Base-by-base conservation (phyloP, 2,888 invertebrate genomes). In the Pecten maximus region DNA sequence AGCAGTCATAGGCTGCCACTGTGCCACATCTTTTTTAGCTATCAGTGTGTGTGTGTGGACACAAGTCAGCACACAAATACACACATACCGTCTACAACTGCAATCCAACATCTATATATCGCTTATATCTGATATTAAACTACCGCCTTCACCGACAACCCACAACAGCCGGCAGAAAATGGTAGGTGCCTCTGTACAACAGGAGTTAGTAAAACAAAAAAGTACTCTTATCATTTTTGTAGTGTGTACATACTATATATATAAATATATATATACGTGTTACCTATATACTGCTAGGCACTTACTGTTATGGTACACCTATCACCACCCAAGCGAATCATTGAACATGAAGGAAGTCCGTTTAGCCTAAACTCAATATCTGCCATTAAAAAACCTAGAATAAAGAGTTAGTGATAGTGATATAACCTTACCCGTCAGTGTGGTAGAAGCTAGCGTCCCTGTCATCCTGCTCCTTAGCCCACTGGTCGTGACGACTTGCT, bases 341-440 rank as follows among this genome's bases (percentile, higher is more conserved):
- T 74, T 74, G 74, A 74, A 74, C 74, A 74, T 74, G 74, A 74
- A 74, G 74, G 74, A 74, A 74, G 74, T 74, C 74, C 74, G 74
- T 74, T 74, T 74, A 74, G 35, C 28, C 35, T 74, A 74, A 74
- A 74, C 74, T 74, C 74, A 74, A 74, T 74, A 74, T 74, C 74
- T 74, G 74, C 74, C 74, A 74, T 74, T 74, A 74, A 74, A 74
- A 74, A 74, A 74, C 74, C 74, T 74, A 74, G 35, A 74, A 74
- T 74, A 74, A 74, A 74, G 74, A 74, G 74, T 74, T 54, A 23
- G 19, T 23, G 74, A 28, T 28, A 35, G 28, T 28, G 74, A 74
- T 28, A 74, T 74, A 87, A 40, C 23, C 91, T 91, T 91, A 91
- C 91, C 91, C 39, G 90, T 50, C 44, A 89, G 87, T 48, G 48